Evolutionary conservation across 2,888 invertebrate species (phyloP).

Genomic region (Noctuana brunneofusca): DNA sequence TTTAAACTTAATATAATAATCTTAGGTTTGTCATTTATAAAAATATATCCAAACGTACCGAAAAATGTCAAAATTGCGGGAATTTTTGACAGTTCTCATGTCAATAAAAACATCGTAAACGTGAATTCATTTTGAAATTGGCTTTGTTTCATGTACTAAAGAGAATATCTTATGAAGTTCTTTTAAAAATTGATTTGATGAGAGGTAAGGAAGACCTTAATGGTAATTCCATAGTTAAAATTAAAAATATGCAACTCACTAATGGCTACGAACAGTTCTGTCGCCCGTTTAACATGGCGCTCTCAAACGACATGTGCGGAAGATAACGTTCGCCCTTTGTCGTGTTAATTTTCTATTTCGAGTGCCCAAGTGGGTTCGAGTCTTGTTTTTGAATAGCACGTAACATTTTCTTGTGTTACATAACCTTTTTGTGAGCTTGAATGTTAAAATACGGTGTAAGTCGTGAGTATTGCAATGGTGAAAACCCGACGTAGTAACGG

Average conservation of each 20-base stretch:
- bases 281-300: slow-evolving; percentile 75
- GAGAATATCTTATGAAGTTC: slow-evolving; percentile 30
- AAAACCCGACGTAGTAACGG: slow-evolving; percentile 82
- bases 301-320: slow-evolving; percentile 75
- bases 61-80: slow-evolving; percentile 71
- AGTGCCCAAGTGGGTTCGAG: slow-evolving; percentile 50
- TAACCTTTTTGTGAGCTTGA: slow-evolving; percentile 59
- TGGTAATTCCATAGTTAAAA: slow-evolving; percentile 38
- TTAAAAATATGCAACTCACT: slow-evolving; percentile 45
- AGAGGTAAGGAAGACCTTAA: slow-evolving; percentile 45
- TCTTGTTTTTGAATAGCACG: slow-evolving; percentile 55
- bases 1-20: too few species aligned
- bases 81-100: slow-evolving; percentile 70
- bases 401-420: slow-evolving; percentile 57
- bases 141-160: slow-evolving; percentile 60
- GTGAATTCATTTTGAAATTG: slow-evolving; percentile 53
- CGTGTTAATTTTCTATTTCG: slow-evolving; percentile 58
- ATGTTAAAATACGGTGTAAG: slow-evolving; percentile 62
- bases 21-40: not conserved
- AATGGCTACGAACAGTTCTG: slow-evolving; percentile 50
- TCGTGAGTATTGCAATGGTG: slow-evolving; percentile 71
- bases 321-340: slow-evolving; percentile 73
- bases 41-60: slow-evolving; percentile 23
- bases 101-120: slow-evolving; percentile 75
- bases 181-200: slow-evolving; percentile 40